Evolutionary conservation across 2,113 vertebrate species (phyloP).

Genomic region (Etheostoma spectabile): DNA sequence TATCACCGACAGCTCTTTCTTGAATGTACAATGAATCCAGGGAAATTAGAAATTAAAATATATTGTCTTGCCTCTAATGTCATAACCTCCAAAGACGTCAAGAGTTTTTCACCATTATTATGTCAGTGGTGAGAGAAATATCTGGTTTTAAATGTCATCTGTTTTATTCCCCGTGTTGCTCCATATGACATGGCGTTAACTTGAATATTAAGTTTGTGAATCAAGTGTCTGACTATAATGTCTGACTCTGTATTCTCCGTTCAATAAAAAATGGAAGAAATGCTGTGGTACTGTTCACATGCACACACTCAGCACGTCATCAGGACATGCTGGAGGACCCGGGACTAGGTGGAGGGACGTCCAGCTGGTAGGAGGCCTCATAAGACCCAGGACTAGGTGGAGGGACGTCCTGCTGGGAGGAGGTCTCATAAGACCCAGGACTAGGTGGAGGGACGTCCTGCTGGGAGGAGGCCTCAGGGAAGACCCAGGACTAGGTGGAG

Average conservation of each 20-base stretch:
- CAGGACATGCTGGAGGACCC: background rate
- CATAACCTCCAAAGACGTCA: background rate
- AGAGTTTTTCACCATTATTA: background rate
- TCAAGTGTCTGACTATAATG: background rate
- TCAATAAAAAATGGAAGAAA: slow-evolving; percentile 2
- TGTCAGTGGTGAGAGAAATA: no score
- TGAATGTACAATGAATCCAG: slow-evolving; percentile 13
- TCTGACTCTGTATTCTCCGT: slow-evolving; percentile 11
- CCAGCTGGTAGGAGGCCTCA: background rate
- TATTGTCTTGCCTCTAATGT: background rate
- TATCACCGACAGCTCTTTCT: slow-evolving; percentile 11
- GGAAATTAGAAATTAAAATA: background rate
- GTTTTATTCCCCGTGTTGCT: background rate
- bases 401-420: no score
- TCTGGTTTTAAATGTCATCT: no score
- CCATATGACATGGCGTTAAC: background rate
- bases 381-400: no score
- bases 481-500: no score
- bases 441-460: no score
- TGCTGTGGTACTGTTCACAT: no score
- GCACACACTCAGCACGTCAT: background rate
- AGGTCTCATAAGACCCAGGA: no score
- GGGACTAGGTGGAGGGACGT: no score
- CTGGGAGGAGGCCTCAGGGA: no score
- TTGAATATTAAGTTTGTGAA: background rate